phyloP scores from a whole-genome alignment of 2,888 invertebrate genomes.

The Melanchra persicariae region DNA sequence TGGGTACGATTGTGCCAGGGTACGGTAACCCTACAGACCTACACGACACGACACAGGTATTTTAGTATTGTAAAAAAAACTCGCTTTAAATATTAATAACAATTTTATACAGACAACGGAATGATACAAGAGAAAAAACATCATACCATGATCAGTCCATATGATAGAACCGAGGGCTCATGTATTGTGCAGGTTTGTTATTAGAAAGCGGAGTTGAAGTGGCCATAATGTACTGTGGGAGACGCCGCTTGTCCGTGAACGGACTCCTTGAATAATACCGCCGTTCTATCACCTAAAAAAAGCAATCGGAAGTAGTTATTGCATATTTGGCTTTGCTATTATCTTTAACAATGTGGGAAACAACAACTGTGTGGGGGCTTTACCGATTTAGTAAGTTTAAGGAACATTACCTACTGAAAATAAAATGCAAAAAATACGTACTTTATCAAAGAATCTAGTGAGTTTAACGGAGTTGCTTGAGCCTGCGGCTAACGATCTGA shows the following conservation, averaged over 20 bases:
- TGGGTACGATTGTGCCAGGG: no score
- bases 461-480: constrained; percentile 98
- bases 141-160: constrained; percentile 83
- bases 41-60: no score
- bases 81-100: constrained; percentile 25
- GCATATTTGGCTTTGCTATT: not conserved
- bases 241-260: constrained; percentile 87
- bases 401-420: not conserved
- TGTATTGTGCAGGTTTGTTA: constrained; percentile 84
- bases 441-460: constrained; percentile 98
- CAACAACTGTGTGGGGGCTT: not conserved
- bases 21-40: no score
- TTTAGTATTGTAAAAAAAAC: constrained; percentile 20
- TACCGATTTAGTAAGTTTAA: not conserved
- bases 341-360: not conserved
- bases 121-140: constrained; percentile 51
- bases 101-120: constrained; percentile 57
- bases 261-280: constrained; percentile 90
- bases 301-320: constrained; percentile 5
- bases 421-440: constrained; percentile 66
- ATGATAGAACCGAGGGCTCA: constrained; percentile 91
- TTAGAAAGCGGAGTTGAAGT: constrained; percentile 83
- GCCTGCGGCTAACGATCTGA: constrained; percentile 97
- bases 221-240: constrained; percentile 83
- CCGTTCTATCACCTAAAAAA: constrained; percentile 86